A percentile compares a stretch with the other conserved stretches of the same genome.
Conservation (phyloP, 2,113 vertebrate species). For the Arizona elegans region DNA sequence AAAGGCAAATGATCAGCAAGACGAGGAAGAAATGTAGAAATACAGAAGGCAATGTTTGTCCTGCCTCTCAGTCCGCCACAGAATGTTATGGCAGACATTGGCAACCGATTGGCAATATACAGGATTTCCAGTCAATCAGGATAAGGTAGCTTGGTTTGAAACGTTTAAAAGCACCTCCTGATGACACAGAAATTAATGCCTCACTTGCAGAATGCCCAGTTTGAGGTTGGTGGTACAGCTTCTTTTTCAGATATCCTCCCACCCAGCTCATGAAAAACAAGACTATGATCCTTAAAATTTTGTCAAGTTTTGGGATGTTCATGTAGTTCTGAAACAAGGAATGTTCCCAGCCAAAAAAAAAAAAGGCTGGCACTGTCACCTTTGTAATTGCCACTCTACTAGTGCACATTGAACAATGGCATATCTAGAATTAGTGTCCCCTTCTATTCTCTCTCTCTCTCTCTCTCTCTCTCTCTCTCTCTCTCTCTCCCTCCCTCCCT, state of each 20-base stretch:
- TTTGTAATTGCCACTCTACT: neutral
- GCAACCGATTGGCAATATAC: neutral
- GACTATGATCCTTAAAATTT: neutral
- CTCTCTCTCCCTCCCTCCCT: neutral
- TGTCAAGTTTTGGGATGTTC: neutral
- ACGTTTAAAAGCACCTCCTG: neutral
- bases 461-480: neutral
- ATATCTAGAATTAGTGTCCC: neutral
- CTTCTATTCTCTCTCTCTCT: neutral
- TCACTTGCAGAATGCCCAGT: neutral
- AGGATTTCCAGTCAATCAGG: neutral
- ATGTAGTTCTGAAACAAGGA: neutral
- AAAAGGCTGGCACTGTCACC: neutral
- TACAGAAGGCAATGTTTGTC: neutral
- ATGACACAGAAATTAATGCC: neutral
- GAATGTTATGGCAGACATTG: neutral
- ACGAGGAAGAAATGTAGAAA: neutral
- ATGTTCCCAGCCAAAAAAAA: neutral
- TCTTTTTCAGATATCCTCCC: neutral
- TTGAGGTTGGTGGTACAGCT: neutral
- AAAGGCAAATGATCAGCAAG: neutral
- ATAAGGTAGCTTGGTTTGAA: neutral
- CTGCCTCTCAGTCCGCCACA: neutral
- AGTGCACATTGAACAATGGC: neutral
- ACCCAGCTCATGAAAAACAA: neutral